These are phyloP conservation scores for Coelopa pilipes DNA, from an alignment of 2,888 invertebrate genomes.

Conservation along the genomic window DNA sequence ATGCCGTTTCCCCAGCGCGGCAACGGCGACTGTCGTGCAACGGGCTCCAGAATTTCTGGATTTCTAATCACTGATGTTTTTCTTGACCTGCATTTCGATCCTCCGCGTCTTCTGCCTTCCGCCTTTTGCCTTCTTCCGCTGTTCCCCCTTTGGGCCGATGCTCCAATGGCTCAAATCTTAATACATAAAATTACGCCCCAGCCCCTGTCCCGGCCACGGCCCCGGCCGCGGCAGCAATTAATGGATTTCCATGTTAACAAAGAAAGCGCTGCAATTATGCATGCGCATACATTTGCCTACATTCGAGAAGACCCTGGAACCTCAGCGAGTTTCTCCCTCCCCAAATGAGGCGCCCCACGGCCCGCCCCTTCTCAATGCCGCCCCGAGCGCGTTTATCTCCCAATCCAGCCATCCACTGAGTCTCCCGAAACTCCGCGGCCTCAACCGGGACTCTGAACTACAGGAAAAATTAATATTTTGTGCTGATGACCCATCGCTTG, in stretches of 20 bases:
- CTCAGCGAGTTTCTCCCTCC: no score
- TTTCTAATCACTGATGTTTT: neutral
- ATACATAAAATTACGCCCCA: conserved; percentile 36
- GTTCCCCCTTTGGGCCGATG: neutral
- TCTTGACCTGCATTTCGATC: conserved; percentile 5
- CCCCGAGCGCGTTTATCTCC: no score
- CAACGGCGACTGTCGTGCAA: neutral
- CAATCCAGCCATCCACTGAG: no score
- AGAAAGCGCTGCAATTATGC: conserved; percentile 31
- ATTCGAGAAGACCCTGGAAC: neutral
- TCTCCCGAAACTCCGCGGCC: no score
- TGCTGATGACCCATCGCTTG: no score
- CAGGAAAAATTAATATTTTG: no score
- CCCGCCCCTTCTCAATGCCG: no score
- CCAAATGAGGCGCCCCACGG: no score
- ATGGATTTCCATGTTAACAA: neutral
- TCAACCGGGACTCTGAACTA: no score
- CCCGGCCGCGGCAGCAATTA: neutral
- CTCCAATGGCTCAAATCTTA: conserved; percentile 35
- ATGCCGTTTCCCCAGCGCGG: neutral
- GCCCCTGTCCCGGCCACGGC: neutral
- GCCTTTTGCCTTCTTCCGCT: no score
- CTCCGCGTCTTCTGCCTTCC: neutral
- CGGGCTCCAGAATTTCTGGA: neutral
- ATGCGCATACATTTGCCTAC: conserved; percentile 37